phyloP scores from a whole-genome alignment of 2,888 invertebrate species.

The Pilophorus perplexus region DNA sequence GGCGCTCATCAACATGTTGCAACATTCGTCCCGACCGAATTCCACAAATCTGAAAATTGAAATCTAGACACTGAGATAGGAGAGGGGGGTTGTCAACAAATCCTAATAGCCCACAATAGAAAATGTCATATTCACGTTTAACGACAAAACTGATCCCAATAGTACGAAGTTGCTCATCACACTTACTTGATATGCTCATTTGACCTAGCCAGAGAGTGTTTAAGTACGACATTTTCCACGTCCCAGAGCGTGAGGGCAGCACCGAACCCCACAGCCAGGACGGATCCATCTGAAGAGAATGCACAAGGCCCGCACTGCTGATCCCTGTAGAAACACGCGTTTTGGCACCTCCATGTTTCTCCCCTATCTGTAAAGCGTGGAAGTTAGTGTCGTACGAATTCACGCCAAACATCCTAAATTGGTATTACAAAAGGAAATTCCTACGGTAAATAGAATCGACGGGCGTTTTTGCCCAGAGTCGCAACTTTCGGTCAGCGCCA shows the following conservation, averaged over 20 bases:
- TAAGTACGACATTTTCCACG: conserved; percentile 60
- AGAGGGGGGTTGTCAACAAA: no score
- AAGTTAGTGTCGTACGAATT: no score
- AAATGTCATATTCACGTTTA: no score
- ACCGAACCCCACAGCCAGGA: conserved; percentile 68
- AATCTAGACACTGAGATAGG: no score
- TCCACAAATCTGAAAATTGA: conserved; percentile 55
- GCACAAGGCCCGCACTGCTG: conserved; percentile 59
- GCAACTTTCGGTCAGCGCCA: conserved; percentile 67
- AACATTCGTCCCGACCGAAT: conserved; percentile 60
- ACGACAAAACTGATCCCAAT: neutral
- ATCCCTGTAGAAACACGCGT: conserved; percentile 62
- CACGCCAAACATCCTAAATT: no score
- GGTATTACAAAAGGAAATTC: no score
- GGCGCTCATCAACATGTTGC: conserved; percentile 60
- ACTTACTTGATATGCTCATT: conserved; percentile 53
- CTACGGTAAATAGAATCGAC: conserved; percentile 59
- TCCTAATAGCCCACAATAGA: no score
- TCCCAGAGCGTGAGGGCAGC: conserved; percentile 68
- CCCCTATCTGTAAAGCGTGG: conserved; percentile 52
- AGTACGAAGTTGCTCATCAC: neutral
- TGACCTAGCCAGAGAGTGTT: conserved; percentile 58
- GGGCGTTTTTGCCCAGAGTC: conserved; percentile 66
- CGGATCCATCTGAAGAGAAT: conserved; percentile 74
- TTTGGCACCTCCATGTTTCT: conserved; percentile 65